phyloP scores from a whole-genome alignment of 2,113 vertebrate species.

The Sander lucioperca region DNA sequence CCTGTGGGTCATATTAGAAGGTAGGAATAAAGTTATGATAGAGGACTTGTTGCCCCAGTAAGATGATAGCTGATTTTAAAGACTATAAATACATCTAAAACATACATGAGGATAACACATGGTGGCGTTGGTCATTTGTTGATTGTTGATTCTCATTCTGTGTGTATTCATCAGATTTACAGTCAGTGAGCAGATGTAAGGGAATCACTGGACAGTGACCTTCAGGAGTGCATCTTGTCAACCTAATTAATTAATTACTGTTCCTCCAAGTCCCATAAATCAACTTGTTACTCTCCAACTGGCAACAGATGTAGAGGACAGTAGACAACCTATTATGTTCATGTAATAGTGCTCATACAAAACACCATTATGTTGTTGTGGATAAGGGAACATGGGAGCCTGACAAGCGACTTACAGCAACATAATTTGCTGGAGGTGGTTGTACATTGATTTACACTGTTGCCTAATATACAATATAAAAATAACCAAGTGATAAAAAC shows the following conservation, averaged over 20 bases:
- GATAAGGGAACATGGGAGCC: conserved; percentile 34
- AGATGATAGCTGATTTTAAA: background rate
- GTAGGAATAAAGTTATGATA: too few relatives aligned
- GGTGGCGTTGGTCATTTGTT: conserved; percentile 21
- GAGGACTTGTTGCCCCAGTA: background rate
- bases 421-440: conserved; percentile 55
- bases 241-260: conserved; percentile 70
- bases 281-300: conserved; percentile 67
- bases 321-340: conserved; percentile 58
- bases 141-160: conserved; percentile 27
- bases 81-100: conserved; percentile 24
- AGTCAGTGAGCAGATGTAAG: conserved; percentile 27
- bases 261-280: conserved; percentile 73
- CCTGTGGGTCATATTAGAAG: too few relatives aligned
- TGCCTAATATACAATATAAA: conserved; percentile 32
- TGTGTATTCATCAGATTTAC: conserved; percentile 44
- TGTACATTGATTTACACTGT: conserved; percentile 51
- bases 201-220: conserved; percentile 65
- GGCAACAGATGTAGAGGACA: conserved; percentile 68
- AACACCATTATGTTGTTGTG: conserved; percentile 45
- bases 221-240: conserved; percentile 68
- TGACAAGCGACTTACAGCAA: conserved; percentile 53
- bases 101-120: background rate
- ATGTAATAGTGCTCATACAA: conserved; percentile 64
- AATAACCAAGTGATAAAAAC: conserved; percentile 26